Evolutionary conservation across 2,888 invertebrate species (phyloP), one percentile per base, ranked within the genome.

Genomic region (Lydus trimaculatus): DNA sequence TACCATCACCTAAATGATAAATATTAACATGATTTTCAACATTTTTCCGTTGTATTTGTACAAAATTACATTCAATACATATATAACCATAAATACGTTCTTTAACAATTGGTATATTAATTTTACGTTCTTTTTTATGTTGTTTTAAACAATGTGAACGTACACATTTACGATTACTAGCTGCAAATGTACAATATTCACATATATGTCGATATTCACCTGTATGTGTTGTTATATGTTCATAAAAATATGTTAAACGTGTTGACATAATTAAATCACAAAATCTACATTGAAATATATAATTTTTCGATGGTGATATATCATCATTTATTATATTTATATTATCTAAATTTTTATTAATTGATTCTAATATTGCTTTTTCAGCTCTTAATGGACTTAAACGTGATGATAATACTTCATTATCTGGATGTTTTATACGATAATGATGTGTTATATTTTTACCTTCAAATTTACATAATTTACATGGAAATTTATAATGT

Each of bases 131-230:
- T 33, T 72, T 72, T 39, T 74, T 72, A 67, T 83, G 83, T 23
- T 65, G 48, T 6, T 70, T 73, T 2, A 73, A 63, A 66, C 80
- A 76, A 69, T 83, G 83, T 0, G 68, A 61, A 15, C 78, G 72
- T 28, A 84, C 67, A 6, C 80, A 75, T 70, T 83, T 83, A 11
- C 66, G 68, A 23, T 75, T 79, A 17, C 78, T 75, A 20, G 81
- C 76, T 9, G 72, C 71, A 71, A 76, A 82, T 64, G 83, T 75
- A 74, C 94, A 95, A 60, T 85, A 84, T 0, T 87, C 87, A 81
- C 94, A 95, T 25, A 86, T 82, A 70, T 89, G 90, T 65, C 91
- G 87, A 75, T 90, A 92, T 84, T 95, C 95, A 0, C 95, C 95
- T 0, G 94, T 95, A 70, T 95, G 95, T 60, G 85, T 87, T 25